phyloP scores from a whole-genome alignment of 2,113 vertebrate genomes.

The Eublepharis macularius region DNA sequence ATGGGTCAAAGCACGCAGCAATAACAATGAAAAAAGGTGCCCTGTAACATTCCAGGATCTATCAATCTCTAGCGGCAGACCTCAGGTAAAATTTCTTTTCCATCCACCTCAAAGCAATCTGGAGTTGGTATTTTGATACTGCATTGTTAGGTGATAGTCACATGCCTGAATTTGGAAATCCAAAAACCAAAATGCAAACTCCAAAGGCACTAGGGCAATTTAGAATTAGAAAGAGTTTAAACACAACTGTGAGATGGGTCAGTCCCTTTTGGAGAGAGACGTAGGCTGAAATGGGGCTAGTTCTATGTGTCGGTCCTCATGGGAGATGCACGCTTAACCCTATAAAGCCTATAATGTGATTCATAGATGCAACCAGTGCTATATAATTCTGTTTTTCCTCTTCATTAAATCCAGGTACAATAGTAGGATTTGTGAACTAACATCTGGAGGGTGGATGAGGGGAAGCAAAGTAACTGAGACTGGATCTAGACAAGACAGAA shows the following conservation, averaged over 20 bases:
- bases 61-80: conserved; percentile 5
- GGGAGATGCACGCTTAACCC: background rate
- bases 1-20: background rate
- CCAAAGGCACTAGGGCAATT: background rate
- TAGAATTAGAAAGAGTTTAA: background rate
- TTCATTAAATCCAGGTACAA: background rate
- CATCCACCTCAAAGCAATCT: background rate
- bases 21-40: conserved; percentile 47
- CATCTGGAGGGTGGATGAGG: background rate
- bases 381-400: background rate
- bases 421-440: background rate
- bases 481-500: background rate
- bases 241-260: background rate
- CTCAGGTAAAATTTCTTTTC: background rate
- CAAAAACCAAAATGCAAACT: background rate
- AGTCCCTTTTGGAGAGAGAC: background rate
- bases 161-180: background rate
- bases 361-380: background rate
- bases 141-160: background rate
- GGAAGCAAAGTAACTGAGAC: background rate
- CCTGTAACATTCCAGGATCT: conserved; percentile 40
- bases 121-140: background rate
- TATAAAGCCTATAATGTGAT: background rate
- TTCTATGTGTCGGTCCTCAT: too few species aligned
- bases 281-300: background rate